Base-by-base conservation (phyloP, 2,797 vertebrate genomes). In the Eremophila alpestris region DNA sequence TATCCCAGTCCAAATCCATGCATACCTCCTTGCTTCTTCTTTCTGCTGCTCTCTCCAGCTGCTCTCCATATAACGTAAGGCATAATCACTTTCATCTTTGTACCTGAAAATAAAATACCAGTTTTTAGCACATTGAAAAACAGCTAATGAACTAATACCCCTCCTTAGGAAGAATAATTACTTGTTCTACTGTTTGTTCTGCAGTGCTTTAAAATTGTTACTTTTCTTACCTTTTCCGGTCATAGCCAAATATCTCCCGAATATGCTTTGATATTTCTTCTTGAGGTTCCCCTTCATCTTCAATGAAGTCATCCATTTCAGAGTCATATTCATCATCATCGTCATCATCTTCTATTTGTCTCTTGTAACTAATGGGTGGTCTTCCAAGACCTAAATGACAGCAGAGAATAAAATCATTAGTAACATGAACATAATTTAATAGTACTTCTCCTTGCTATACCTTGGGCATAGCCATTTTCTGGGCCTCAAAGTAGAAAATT, bases 241-340 rank as follows among this genome's bases (percentile, higher is more conserved):
- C 99, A 88, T 99, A 99, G 71, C 99, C 99, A 93, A 99, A 99
- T 94, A 99, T 99, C 97, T 99, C 99, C 75, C 98, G 98, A 95
- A 99, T 99, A 92, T 99, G 99, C 96, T 98, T 99, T 74, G 99
- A 99, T 97, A 99, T 98, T 97, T 99, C 98, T 65, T 99, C 98
- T 95, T 99, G 98, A 22, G 98, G 97, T 8, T 98, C 99, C 30
- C 98, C 99, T 96, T 93, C 99, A 60, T 99, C 98, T 58, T 99
- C 99, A 41, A 99, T 99, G 95, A 99, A 99, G 92, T 99, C 99
- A 2, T 99, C 99, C 99, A 99, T 99, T 97, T 99, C 99, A 4
- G 99, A 98, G 95, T 99, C 99, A n/a, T 98, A 98, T 20, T 99
- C 98, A 3, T 99, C 98, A 7, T 99, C 99, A 7, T 99, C 99